Evolutionary conservation across 2,888 invertebrate genomes (phyloP), one percentile per base, ranked within the genome.

Genomic region (Charanyca ferruginea): DNA sequence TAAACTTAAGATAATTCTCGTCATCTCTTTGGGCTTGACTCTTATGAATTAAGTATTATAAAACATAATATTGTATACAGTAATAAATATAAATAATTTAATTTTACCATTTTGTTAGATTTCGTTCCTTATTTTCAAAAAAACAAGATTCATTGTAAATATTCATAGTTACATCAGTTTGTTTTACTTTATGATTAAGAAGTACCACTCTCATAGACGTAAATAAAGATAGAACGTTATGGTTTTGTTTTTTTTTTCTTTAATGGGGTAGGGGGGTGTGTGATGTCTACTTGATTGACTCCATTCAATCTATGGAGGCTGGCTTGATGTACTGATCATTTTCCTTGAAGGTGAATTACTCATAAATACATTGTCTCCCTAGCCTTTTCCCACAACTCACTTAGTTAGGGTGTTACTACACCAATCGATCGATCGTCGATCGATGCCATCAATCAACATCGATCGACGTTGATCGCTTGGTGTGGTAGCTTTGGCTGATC

Each of bases 21-120:
- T 80, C 74, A 81, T 90, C 90, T 91, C 90, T 89, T 90, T 89
- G 90, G 90, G 90, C 90, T 89, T 83, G 86, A 88, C 81, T 80
- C 75, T 65, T 85, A 71, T 71, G 71, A 70, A 72, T 71, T 84
- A 81, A 83, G 77, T 83, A 66, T 66, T 85, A 85, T 79, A 77
- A 80, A 72, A 69, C 65, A 74, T 76, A 38, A 38, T 38, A 38
- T 38, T 38, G 55, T 28, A 78, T 83, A 84, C 70, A 79, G 70
- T 82, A 78, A 83, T 66, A 77, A 72, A 66, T 60, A 77, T 32
- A 32, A 32, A 32, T 32, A 32, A 32, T 80, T 85, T 80, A 55
- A 64, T 76, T 83, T 66, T 79, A 83, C 73, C 73, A 76, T 77
- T 82, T 73, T 70, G 63, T 79, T 79, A 73, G 20, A 59, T 68